Conservation (phyloP, 2,113 vertebrate genomes). For the Lamprotornis superbus region DNA sequence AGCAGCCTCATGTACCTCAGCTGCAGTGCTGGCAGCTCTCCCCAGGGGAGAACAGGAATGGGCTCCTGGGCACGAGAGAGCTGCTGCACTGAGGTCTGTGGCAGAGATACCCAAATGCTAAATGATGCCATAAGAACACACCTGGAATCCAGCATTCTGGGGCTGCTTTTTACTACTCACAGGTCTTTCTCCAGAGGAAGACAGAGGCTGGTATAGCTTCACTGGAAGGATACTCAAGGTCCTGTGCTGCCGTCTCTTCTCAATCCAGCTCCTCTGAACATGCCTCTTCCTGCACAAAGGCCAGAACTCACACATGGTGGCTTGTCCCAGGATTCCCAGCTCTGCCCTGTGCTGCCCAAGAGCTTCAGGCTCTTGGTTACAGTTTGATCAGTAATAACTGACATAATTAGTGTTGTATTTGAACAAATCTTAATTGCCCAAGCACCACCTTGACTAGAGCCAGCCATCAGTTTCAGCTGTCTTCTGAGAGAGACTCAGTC, state of each 20-base stretch:
- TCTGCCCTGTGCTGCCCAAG: background rate
- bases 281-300: background rate
- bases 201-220: accelerated
- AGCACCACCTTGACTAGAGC: background rate
- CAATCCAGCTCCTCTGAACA: accelerated
- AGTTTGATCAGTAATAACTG: background rate
- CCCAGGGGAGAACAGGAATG: background rate
- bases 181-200: background rate
- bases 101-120: background rate
- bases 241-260: background rate
- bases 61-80: background rate
- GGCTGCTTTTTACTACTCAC: background rate
- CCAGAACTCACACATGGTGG: background rate
- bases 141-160: background rate
- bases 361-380: background rate
- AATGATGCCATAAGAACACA: accelerated
- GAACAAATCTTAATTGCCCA: background rate
- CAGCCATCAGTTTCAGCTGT: background rate
- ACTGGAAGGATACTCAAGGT: accelerated
- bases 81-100: background rate
- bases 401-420: background rate
- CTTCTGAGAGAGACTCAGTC: accelerated
- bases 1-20: background rate
- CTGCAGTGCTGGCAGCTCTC: accelerated
- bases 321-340: background rate